Percentiles rank a stretch among this genome's conserved stretches.
Evolutionary conservation across 2,888 invertebrate species (phyloP).

Genomic region (Xylota sylvarum): DNA sequence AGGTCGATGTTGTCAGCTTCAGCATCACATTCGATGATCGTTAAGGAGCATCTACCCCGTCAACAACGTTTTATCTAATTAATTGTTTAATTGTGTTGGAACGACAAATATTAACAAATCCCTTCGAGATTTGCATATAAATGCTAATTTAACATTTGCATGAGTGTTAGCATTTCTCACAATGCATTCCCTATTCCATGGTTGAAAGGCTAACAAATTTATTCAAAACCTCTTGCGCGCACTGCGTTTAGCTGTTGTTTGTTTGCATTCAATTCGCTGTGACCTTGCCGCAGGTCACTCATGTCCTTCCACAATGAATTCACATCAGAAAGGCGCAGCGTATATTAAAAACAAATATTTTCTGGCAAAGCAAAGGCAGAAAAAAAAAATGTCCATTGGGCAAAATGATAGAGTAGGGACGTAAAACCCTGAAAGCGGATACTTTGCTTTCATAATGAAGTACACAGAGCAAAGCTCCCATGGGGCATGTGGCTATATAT

Average conservation of each 20-base stretch:
- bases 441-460: constrained; percentile 27
- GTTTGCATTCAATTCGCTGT: constrained; percentile 24
- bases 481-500: background rate
- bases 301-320: constrained; percentile 18
- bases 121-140: too few relatives aligned
- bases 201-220: background rate
- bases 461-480: constrained; percentile 15
- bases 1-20: too few relatives aligned
- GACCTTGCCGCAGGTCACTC: constrained; percentile 48
- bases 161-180: too few relatives aligned
- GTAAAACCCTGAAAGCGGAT: constrained; percentile 13
- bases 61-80: too few relatives aligned
- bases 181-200: background rate
- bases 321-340: constrained; percentile 11
- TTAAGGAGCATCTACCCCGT: too few relatives aligned
- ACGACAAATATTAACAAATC: too few relatives aligned
- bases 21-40: too few relatives aligned
- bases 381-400: constrained; percentile 9
- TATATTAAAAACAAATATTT: constrained; percentile 31
- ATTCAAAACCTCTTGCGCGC: background rate
- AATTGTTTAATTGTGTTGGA: too few relatives aligned
- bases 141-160: too few relatives aligned
- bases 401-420: background rate
- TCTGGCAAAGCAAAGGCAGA: background rate
- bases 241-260: background rate